Conservation (phyloP, 2,797 vertebrate species). For the Lepidocolaptes lacrymiger region DNA sequence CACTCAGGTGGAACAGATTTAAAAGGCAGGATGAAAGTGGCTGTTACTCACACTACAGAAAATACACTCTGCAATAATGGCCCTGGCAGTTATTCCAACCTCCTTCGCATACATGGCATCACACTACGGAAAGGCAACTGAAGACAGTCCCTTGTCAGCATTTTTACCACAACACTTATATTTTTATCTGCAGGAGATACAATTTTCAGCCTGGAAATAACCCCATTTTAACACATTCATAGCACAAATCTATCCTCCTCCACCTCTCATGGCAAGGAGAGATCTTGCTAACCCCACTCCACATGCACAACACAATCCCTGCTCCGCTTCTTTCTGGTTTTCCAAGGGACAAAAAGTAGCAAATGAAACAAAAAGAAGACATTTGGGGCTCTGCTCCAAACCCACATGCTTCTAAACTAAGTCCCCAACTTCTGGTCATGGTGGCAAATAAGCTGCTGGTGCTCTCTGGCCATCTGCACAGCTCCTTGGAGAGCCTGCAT, state of each 20-base stretch:
- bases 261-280: not conserved
- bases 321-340: not conserved
- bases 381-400: not conserved
- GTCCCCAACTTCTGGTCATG: not conserved
- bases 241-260: constrained; percentile 30
- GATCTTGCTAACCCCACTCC: not conserved
- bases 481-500: not conserved
- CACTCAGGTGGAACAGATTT: not conserved
- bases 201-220: constrained; percentile 36
- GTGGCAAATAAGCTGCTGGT: not conserved
- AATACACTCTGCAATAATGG: accelerated
- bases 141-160: not conserved
- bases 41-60: not conserved
- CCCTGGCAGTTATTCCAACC: not conserved
- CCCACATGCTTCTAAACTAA: not conserved
- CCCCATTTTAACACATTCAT: not conserved
- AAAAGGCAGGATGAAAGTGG: not conserved
- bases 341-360: not conserved
- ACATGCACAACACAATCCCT: not conserved
- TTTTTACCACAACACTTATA: constrained; percentile 4
- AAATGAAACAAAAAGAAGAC: not conserved
- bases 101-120: not conserved
- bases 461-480: not conserved
- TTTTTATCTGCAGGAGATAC: constrained; percentile 31
- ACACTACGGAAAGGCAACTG: not conserved